These are phyloP conservation scores for Acomys russatus DNA, from an alignment of 2,797 vertebrate genomes.

Conservation along the genomic window DNA sequence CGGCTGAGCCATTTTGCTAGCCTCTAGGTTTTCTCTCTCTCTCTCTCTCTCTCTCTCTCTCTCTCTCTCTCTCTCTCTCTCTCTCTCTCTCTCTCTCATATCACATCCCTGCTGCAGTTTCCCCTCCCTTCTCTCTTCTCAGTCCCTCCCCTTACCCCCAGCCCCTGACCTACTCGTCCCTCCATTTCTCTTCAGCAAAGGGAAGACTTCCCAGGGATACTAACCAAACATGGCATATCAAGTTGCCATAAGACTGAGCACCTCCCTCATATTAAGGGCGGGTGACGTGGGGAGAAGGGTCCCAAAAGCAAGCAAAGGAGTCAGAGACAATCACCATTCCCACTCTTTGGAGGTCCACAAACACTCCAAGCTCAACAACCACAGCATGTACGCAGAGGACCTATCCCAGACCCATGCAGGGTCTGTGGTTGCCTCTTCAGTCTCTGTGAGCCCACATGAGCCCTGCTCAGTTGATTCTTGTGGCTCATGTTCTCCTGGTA, in stretches of 20 bases:
- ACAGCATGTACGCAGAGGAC: neutral
- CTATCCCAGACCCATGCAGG: neutral
- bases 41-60: too few relatives aligned
- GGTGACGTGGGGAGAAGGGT: neutral
- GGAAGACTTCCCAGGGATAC: neutral
- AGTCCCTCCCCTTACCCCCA: neutral
- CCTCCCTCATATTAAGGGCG: neutral
- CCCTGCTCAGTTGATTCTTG: neutral
- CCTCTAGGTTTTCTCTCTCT: neutral
- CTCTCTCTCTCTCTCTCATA: neutral
- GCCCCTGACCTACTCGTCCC: too few relatives aligned
- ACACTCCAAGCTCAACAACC: neutral
- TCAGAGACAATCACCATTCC: neutral
- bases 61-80: too few relatives aligned
- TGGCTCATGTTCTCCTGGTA: neutral
- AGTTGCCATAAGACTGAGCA: neutral
- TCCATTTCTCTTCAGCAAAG: neutral
- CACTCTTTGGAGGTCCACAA: neutral
- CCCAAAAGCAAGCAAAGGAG: neutral
- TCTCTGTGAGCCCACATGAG: neutral
- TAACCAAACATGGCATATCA: neutral
- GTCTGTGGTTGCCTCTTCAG: neutral
- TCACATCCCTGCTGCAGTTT: neutral
- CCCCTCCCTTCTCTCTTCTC: neutral
- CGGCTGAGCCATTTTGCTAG: neutral